A percentile compares a stretch with the other conserved stretches of the same genome.
These are phyloP conservation scores for Drosophila aldrichi DNA, from an alignment of 2,888 invertebrate genomes.

Conservation along the genomic window DNA sequence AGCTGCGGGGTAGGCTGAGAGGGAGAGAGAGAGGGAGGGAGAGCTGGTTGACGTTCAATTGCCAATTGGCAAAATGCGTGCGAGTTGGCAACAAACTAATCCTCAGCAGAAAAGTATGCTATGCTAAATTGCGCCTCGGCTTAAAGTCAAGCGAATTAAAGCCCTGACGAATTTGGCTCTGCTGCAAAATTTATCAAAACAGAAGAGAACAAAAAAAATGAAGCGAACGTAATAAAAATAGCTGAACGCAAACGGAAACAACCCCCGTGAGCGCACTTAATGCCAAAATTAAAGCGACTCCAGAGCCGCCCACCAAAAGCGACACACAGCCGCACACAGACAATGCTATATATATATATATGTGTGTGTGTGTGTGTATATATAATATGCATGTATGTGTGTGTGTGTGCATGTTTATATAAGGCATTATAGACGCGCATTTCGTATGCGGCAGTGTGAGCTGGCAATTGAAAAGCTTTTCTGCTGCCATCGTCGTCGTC, in stretches of 20 bases:
- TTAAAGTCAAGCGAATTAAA: slow-evolving; percentile 45
- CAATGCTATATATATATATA: slow-evolving; percentile 8
- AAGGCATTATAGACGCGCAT: slow-evolving; percentile 79
- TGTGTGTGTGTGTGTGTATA: slow-evolving; percentile 15
- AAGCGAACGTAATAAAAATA: slow-evolving; percentile 53
- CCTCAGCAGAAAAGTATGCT: slow-evolving; percentile 54
- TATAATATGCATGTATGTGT: slow-evolving; percentile 8
- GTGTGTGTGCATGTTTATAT: slow-evolving; percentile 65
- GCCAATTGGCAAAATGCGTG: slow-evolving; percentile 50
- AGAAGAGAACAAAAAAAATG: slow-evolving; percentile 15
- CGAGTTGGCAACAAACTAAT: slow-evolving; percentile 2
- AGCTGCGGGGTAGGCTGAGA: not conserved
- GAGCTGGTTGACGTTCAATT: slow-evolving; percentile 26
- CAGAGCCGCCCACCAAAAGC: slow-evolving; percentile 41
- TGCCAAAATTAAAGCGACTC: slow-evolving; percentile 82
- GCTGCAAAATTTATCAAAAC: slow-evolving; percentile 20
- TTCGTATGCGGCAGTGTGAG: slow-evolving; percentile 54
- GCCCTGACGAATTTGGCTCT: slow-evolving; percentile 12
- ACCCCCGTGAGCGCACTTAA: slow-evolving; percentile 82
- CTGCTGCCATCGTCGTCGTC: slow-evolving; percentile 49
- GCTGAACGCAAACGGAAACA: slow-evolving; percentile 70
- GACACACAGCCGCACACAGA: slow-evolving; percentile 32
- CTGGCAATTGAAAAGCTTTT: slow-evolving; percentile 82
- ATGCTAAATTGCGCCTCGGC: slow-evolving; percentile 34
- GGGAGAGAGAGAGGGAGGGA: not conserved